Base-by-base conservation (phyloP, 2,113 vertebrate genomes). In the Alligator sinensis region DNA sequence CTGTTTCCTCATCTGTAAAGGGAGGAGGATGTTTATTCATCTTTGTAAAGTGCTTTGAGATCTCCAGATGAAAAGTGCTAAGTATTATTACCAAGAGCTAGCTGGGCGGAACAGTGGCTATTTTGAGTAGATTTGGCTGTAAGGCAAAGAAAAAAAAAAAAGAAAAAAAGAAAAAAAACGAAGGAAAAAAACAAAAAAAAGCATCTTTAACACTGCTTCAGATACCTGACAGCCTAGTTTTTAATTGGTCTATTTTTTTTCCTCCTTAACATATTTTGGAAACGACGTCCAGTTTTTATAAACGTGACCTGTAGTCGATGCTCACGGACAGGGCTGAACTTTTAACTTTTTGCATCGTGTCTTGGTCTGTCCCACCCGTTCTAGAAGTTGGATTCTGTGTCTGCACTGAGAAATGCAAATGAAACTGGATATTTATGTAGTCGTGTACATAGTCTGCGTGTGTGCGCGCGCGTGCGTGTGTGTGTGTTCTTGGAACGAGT, bases 321-420 rank as follows among this genome's bases (percentile, higher is more conserved):
- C 93, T 95, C 95, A 86, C 24, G 86, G 79, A 94, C 89, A 94
- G 97, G 97, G 97, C 97, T 97, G 89, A 92, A 92, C 86, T 96
- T 94, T 86, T 57, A 86, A 90, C 79, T 87, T 89, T 92, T 87
- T 87, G 72, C 60, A 68, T 95, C 92, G 96, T 89, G 95, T 97
- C 96, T 97, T 64, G 94, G 9, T 97, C 90, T 76, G 61, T 91
- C 11, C 95, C 93, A 22, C 84, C 28, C 80, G 72, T 96, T 96
- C 82, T 86, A 89, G 80, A 77, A 91, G 97, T 96, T 96, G 95
- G 96, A 94, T 96, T 98, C 96, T 97, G 95, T 96, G 95, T 98
- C 97, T 97, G 97, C 98, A 98, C 97, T 98, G 97, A 98, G 95
- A 97, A 97, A 98, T 97, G 96, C 97, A 98, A 98, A 96, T 96